Evolutionary conservation across 92 coral and sea anemone species (phyloP).

Genomic region (Diadumene lineata): DNA sequence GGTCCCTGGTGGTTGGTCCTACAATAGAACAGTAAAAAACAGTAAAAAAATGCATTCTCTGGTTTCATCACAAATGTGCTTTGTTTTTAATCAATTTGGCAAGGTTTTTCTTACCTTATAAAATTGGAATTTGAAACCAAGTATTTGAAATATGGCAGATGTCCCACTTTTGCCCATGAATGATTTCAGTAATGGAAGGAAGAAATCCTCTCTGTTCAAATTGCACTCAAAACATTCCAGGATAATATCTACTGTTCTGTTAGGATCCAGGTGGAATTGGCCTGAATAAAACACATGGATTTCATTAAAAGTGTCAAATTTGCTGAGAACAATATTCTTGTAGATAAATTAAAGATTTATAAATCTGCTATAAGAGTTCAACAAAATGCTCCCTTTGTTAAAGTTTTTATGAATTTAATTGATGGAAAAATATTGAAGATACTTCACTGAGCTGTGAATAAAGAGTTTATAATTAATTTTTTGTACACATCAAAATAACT

Average conservation of each 20-base stretch:
- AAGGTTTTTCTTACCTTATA: slow-evolving; percentile 82
- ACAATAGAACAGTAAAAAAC: neutral
- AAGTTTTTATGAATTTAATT: too few species aligned
- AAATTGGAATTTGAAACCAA: slow-evolving; percentile 98
- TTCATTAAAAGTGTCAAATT: neutral
- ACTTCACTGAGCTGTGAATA: too few species aligned
- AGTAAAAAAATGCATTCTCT: neutral
- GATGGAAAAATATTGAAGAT: too few species aligned
- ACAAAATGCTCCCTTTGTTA: too few species aligned
- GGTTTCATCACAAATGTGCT: neutral
- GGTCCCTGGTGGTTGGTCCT: slow-evolving; percentile 96
- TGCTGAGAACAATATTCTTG: too few species aligned
- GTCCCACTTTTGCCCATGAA: slow-evolving; percentile 88
- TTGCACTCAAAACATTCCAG: slow-evolving; percentile 92
- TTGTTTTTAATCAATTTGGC: too few species aligned
- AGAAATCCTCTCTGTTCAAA: slow-evolving; percentile 74
- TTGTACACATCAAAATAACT: too few species aligned
- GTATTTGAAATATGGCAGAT: slow-evolving; percentile 85
- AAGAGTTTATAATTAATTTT: too few species aligned
- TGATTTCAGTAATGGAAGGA: slow-evolving; percentile 78
- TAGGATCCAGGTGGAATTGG: slow-evolving; percentile 95
- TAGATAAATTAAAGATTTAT: too few species aligned
- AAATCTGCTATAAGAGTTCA: too few species aligned
- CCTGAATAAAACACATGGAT: slow-evolving; percentile 47
- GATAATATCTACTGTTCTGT: slow-evolving; percentile 88